phyloP scores from a whole-genome alignment of 1,140 invertebrate species.

The Pollicipes pollicipes region DNA sequence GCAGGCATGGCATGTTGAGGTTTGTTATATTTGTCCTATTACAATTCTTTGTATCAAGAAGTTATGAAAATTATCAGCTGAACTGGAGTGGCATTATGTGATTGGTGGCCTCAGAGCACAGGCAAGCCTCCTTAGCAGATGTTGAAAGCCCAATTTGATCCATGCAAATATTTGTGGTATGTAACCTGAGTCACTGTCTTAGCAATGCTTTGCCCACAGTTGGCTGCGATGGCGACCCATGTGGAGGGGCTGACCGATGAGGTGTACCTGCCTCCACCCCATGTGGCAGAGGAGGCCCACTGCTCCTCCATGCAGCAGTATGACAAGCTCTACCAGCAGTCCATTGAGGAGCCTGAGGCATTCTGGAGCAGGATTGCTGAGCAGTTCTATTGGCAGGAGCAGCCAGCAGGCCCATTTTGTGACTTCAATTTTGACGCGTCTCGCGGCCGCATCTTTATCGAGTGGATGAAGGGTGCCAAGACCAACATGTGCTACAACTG shows the following conservation, averaged over 20 bases:
- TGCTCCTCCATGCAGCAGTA: constrained; percentile 58
- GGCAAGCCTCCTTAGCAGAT: too few species aligned
- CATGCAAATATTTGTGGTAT: too few species aligned
- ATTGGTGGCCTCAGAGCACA: too few species aligned
- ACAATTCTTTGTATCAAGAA: too few species aligned
- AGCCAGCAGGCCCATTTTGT: constrained; percentile 49
- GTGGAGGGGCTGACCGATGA: constrained; percentile 5
- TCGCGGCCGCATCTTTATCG: constrained; percentile 74
- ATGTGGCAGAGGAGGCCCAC: constrained; percentile 43
- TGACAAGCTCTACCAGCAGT: constrained; percentile 59
- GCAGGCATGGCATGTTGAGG: too few species aligned
- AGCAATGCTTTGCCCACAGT: too few species aligned
- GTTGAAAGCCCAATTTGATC: too few species aligned
- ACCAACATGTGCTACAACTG: constrained; percentile 94
- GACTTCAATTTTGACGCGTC: constrained; percentile 81
- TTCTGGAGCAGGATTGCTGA: constrained; percentile 81
- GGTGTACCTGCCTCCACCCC: constrained; percentile 43
- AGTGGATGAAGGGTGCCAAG: constrained; percentile 82
- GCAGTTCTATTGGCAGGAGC: constrained; percentile 78
- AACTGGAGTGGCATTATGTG: too few species aligned
- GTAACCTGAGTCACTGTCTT: too few species aligned
- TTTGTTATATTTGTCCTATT: too few species aligned
- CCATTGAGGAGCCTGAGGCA: constrained; percentile 60
- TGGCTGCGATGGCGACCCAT: background rate
- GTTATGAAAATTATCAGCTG: too few species aligned